Evolutionary conservation across 2,888 invertebrate species (phyloP).

Genomic region (Endotricha flammealis): DNA sequence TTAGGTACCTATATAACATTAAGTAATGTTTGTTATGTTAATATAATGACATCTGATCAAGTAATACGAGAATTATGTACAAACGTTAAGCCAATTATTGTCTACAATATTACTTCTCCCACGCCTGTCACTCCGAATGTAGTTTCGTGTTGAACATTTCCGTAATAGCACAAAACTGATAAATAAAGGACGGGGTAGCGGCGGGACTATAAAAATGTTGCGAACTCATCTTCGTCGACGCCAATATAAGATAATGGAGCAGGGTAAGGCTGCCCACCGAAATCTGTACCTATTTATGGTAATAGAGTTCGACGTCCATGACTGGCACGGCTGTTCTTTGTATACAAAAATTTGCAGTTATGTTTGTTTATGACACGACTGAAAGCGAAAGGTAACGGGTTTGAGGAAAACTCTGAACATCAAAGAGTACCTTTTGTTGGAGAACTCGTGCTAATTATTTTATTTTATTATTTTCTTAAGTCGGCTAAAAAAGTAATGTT

Average conservation of each 20-base stretch:
- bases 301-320: conserved; percentile 42
- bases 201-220: conserved; percentile 43
- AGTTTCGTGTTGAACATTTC: conserved; percentile 17
- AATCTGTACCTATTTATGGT: conserved; percentile 55
- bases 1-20: too few relatives aligned
- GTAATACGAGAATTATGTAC: too few relatives aligned
- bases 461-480: too few relatives aligned
- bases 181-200: conserved; percentile 30
- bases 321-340: conserved; percentile 26
- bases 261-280: conserved; percentile 41
- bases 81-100: too few relatives aligned
- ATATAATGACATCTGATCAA: too few relatives aligned
- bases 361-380: conserved; percentile 14
- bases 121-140: conserved; percentile 12
- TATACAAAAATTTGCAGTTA: conserved; percentile 24
- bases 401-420: too few relatives aligned
- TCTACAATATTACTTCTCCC: conserved; percentile 1
- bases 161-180: conserved; percentile 30
- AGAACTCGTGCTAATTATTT: too few relatives aligned
- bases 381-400: conserved; percentile 12
- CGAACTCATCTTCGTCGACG: conserved; percentile 41
- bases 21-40: too few relatives aligned
- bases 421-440: too few relatives aligned
- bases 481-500: too few relatives aligned
- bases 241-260: conserved; percentile 48